Conservation (phyloP, 92 coral and sea anemone genomes). For the Epizoanthus scotinus region DNA sequence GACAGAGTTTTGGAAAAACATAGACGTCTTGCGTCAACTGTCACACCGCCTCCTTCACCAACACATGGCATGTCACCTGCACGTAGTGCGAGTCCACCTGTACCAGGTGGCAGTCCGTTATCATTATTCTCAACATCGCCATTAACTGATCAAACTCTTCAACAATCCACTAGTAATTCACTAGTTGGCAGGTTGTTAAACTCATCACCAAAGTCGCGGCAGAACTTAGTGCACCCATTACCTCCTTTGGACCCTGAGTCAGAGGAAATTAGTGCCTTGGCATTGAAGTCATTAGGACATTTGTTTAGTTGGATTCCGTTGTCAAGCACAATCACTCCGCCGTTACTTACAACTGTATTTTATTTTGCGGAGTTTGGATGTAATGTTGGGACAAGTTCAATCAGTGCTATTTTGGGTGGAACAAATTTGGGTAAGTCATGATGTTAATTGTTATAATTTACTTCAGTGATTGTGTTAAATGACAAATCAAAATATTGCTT, state of each 20-base stretch:
- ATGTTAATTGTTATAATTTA: neutral
- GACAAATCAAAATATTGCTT: too few species aligned
- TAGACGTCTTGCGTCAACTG: conserved; percentile 84
- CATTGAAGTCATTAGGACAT: conserved; percentile 83
- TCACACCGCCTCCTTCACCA: conserved; percentile 99
- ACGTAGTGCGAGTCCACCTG: conserved; percentile 80
- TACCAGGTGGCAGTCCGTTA: conserved; percentile 63
- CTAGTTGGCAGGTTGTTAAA: conserved; percentile 78
- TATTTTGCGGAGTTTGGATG: conserved; percentile 99
- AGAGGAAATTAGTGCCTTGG: conserved; percentile 84
- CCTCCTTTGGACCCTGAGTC: conserved; percentile 96
- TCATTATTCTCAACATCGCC: conserved; percentile 68
- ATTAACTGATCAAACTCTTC: conserved; percentile 59
- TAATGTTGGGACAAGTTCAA: conserved; percentile 77
- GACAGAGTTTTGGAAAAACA: conserved; percentile 93
- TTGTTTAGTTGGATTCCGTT: conserved; percentile 98
- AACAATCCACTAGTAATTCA: conserved; percentile 63
- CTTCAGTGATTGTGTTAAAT: neutral
- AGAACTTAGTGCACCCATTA: conserved; percentile 83
- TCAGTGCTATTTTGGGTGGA: conserved; percentile 74
- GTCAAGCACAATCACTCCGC: conserved; percentile 86
- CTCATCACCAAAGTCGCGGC: conserved; percentile 79
- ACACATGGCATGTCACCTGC: conserved; percentile 90
- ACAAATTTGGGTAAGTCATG: conserved; percentile 76
- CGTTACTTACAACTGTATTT: conserved; percentile 89